Evolutionary conservation across 2,888 invertebrate genomes (phyloP).

Genomic region (Coleophora flavipennella): DNA sequence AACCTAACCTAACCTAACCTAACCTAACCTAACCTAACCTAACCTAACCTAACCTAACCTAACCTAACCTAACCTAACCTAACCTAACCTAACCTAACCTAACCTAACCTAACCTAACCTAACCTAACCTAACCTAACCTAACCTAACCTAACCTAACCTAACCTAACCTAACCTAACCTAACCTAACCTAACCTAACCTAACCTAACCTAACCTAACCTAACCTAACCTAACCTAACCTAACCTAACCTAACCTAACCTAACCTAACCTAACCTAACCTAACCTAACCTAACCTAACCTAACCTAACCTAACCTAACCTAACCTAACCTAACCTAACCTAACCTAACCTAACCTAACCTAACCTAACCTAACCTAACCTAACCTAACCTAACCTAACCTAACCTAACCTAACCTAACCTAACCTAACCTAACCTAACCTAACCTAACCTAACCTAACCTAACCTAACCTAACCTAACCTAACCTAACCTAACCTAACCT

Average conservation of each 20-base stretch:
- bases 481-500: slow-evolving; percentile 12
- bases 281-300: slow-evolving; percentile 10
- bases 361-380: slow-evolving; percentile 12
- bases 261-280: slow-evolving; percentile 11
- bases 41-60: slow-evolving; percentile 14
- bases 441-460: slow-evolving; percentile 10
- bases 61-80: slow-evolving; percentile 15
- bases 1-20: slow-evolving; percentile 12
- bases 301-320: slow-evolving; percentile 4
- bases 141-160: slow-evolving; percentile 15
- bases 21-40: slow-evolving; percentile 14
- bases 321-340: slow-evolving; percentile 13
- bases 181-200: slow-evolving; percentile 12
- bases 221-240: slow-evolving; percentile 13
- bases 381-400: slow-evolving; percentile 11
- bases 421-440: slow-evolving; percentile 6
- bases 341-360: slow-evolving; percentile 12
- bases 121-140: slow-evolving; percentile 13
- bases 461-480: slow-evolving; percentile 9
- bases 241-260: slow-evolving; percentile 12
- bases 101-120: slow-evolving; percentile 10
- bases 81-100: slow-evolving; percentile 10
- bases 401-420: slow-evolving; percentile 11
- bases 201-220: slow-evolving; percentile 12
- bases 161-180: slow-evolving; percentile 12